Evolutionary conservation across 2,113 vertebrate species (phyloP).

Genomic region (Mellivora capensis): DNA sequence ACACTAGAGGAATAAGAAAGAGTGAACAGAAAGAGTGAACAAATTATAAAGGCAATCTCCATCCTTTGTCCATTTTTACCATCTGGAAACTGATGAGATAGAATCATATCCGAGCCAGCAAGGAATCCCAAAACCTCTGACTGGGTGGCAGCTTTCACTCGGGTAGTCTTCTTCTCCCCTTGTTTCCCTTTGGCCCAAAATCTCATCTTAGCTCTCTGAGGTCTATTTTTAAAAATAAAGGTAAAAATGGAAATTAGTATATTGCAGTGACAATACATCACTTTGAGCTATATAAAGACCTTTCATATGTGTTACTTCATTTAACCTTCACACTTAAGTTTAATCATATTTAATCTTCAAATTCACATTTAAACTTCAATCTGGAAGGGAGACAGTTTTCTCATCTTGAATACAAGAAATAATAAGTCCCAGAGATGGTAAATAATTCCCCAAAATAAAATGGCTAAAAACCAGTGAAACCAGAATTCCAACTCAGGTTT

Average conservation of each 20-base stretch:
- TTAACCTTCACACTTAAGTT: slow-evolving; percentile 23
- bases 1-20: background rate
- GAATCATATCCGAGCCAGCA: slow-evolving; percentile 77
- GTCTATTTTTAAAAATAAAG: slow-evolving; percentile 80
- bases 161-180: slow-evolving; percentile 89
- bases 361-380: slow-evolving; percentile 25
- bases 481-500: slow-evolving; percentile 15
- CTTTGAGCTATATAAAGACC: background rate
- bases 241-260: slow-evolving; percentile 33
- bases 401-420: slow-evolving; percentile 27
- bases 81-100: slow-evolving; percentile 84
- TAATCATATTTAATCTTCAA: background rate
- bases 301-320: background rate
- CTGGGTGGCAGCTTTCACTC: slow-evolving; percentile 87
- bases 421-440: background rate
- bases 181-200: slow-evolving; percentile 96
- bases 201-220: slow-evolving; percentile 91
- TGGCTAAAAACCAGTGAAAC: background rate
- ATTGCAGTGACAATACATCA: background rate
- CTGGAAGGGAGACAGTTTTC: background rate
- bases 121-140: slow-evolving; percentile 84
- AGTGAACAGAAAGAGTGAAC: background rate
- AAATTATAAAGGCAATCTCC: background rate
- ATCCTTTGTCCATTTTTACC: slow-evolving; percentile 77
- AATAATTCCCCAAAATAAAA: slow-evolving; percentile 10